Conservation (phyloP, 2,888 invertebrate species). For the Drosophila colorata region DNA sequence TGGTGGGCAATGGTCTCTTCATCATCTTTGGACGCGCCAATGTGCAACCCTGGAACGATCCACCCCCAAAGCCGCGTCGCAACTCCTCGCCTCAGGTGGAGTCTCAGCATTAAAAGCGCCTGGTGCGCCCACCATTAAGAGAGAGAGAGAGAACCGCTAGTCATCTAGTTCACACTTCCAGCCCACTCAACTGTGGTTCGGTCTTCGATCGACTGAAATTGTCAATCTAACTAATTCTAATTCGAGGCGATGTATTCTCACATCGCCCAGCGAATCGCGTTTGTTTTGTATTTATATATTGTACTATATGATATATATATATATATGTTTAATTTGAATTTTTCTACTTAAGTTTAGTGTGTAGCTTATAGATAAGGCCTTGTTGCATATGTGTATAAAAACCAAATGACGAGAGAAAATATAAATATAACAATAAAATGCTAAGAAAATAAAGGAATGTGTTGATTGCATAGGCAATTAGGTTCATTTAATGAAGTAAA, state of each 20-base stretch:
- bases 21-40: conserved; percentile 89
- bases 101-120: conserved; percentile 75
- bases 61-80: conserved; percentile 73
- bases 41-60: conserved; percentile 90
- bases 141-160: conserved; percentile 55
- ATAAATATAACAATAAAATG: conserved; percentile 20
- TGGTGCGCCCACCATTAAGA: neutral
- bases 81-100: conserved; percentile 77
- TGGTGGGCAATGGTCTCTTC: conserved; percentile 89
- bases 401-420: conserved; percentile 26
- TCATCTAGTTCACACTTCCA: conserved; percentile 62
- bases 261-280: conserved; percentile 31
- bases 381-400: conserved; percentile 43
- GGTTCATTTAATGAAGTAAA: too few relatives aligned
- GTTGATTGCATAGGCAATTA: too few relatives aligned
- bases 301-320: conserved; percentile 21
- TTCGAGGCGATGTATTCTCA: conserved; percentile 54
- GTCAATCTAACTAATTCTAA: conserved; percentile 29
- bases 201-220: conserved; percentile 32
- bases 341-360: conserved; percentile 47
- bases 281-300: conserved; percentile 56
- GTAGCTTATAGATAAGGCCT: conserved; percentile 38
- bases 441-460: conserved; percentile 14
- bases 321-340: conserved; percentile 33
- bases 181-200: conserved; percentile 14